Percentiles rank a stretch among this genome's conserved stretches.
Evolutionary conservation across 2,797 vertebrate species (phyloP).

Genomic region (Chaetophractus vellerosus): DNA sequence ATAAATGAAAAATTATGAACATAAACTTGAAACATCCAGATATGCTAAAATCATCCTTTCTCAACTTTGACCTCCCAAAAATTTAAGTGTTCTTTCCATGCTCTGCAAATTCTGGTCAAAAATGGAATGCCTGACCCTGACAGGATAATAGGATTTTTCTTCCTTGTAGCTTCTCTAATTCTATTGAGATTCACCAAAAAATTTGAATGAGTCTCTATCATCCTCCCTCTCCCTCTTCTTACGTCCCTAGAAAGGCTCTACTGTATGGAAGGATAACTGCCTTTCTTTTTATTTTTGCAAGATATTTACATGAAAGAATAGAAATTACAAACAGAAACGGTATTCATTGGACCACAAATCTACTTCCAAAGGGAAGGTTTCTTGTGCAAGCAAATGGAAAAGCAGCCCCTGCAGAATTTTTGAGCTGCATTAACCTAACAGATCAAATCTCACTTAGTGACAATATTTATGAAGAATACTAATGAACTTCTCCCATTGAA

Average conservation of each 20-base stretch:
- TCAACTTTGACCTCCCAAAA: not conserved
- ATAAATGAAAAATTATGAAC: not conserved
- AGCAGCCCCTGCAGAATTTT: not conserved
- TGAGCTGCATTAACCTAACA: not conserved
- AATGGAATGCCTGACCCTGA: not conserved
- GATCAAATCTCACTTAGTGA: not conserved
- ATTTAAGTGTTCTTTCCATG: not conserved
- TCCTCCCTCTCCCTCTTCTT: not conserved
- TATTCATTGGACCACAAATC: not conserved
- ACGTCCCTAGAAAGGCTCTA: not conserved
- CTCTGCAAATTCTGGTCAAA: not conserved
- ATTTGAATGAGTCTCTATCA: not conserved
- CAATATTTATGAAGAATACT: not conserved
- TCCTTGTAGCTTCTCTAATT: not conserved
- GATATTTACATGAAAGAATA: not conserved
- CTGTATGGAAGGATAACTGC: not conserved
- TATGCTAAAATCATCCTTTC: not conserved
- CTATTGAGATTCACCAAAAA: not conserved
- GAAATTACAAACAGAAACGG: slow-evolving; percentile 32
- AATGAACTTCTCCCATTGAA: not conserved
- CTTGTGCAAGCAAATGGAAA: not conserved
- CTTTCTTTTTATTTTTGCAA: slow-evolving; percentile 39
- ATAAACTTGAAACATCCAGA: not conserved
- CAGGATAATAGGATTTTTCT: not conserved
- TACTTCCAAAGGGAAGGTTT: slow-evolving; percentile 1